Conservation (phyloP, 1,140 invertebrate genomes). For the Temnothorax longispinosus region DNA sequence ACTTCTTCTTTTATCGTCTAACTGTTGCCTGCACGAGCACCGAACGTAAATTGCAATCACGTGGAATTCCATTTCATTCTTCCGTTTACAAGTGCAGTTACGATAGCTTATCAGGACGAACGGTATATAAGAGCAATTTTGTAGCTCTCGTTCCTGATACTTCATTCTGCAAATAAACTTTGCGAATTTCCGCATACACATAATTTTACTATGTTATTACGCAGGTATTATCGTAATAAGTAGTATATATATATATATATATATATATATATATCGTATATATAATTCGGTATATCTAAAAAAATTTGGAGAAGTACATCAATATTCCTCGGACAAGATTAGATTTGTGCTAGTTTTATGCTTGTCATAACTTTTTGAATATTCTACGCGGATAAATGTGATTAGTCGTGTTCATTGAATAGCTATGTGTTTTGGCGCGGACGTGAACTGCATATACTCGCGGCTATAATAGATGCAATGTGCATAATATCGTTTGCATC, state of each 20-base stretch:
- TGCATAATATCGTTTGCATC: constrained; percentile 60
- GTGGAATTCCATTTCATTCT: constrained; percentile 16
- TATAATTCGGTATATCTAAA: not conserved
- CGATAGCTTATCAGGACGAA: constrained; percentile 20
- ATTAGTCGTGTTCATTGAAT: constrained; percentile 1
- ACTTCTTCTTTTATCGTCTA: constrained; percentile 11
- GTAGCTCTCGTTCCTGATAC: not conserved
- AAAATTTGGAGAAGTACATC: no score
- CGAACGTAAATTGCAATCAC: constrained; percentile 50
- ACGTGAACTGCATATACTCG: constrained; percentile 9
- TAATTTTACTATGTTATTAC: constrained; percentile 1
- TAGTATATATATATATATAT: not conserved
- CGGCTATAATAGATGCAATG: constrained; percentile 33
- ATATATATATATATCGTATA: not conserved
- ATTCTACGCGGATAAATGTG: not conserved
- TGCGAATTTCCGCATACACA: not conserved
- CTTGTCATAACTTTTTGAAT: constrained; percentile 10
- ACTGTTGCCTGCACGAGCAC: not conserved
- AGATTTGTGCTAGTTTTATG: not conserved
- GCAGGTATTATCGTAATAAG: not conserved
- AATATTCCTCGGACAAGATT: not conserved
- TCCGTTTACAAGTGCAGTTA: constrained; percentile 23
- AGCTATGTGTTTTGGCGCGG: not conserved
- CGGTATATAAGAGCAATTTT: not conserved
- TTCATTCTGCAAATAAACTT: not conserved